Evolutionary conservation across 1,140 invertebrate genomes (phyloP), one percentile per base, ranked within the genome.

Genomic region (Drosophila orena): DNA sequence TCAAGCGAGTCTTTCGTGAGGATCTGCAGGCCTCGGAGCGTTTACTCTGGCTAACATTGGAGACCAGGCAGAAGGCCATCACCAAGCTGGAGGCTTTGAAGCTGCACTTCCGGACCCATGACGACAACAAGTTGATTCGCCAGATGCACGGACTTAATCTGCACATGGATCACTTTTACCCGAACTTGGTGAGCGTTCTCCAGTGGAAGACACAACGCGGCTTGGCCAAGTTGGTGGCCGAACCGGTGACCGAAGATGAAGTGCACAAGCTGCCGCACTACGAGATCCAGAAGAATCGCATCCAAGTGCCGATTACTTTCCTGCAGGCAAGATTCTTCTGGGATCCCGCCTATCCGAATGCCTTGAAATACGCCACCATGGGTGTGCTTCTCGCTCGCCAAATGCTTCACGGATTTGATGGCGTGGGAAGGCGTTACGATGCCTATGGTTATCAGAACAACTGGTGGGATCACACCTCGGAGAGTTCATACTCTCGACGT

Each of bases 381-480:
- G 98, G 98, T 0, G 97, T 98, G 2, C 97, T 98, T 0, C 97
- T 98, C 95, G 98, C 98, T 0, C 97, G 98, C 89, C 97, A 99
- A 92, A 93, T 99, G 54, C 98, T 97, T 0, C 98, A 98, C 91
- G 97, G 97, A 4, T 99, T 99, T 93, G 98, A 99, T 93, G 97
- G 98, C 92, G 97, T 98, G 94, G 98, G 98, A 93, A 86, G 95
- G 2, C 96, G 98, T 89, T 99, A 97, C 91, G 97, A 99, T 89
- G 96, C 96, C 53, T 93, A 97, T 78, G 99, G 99, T 0, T 99
- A 99, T 93, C 93, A 99, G 53, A 95, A 98, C 83, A 96, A 97
- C 60, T 99, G 99, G 99, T 99, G 98, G 99, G 97, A 98, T 73
- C 96, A 98, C 77, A 95, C 95, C 1, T 99, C 98, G 0, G 98